These are phyloP conservation scores for Tapirus terrestris DNA, from an alignment of 2,113 vertebrate genomes.

Conservation along the genomic window DNA sequence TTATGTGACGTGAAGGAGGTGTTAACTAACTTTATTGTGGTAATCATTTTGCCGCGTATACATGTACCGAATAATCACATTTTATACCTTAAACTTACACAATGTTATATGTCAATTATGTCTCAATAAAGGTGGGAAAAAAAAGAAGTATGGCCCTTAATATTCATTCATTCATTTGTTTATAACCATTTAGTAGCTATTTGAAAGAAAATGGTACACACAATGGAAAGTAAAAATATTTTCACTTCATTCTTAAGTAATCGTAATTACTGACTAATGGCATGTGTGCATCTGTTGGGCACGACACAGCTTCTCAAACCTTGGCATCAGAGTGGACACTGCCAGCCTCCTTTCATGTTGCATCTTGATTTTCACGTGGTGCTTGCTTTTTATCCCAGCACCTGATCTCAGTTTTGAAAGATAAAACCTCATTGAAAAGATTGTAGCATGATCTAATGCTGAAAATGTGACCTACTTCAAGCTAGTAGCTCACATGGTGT, in stretches of 20 bases:
- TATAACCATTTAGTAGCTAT: neutral
- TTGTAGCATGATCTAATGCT: neutral
- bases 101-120: too few species aligned
- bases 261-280: neutral
- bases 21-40: too few species aligned
- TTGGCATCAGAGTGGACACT: neutral
- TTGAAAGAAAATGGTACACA: neutral
- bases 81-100: neutral
- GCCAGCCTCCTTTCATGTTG: too few species aligned
- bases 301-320: neutral
- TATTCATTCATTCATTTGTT: neutral
- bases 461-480: neutral
- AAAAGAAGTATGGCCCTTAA: neutral
- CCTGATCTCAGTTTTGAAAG: neutral
- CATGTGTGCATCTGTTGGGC: accelerated
- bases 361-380: neutral
- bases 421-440: neutral
- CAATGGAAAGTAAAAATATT: neutral
- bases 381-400: neutral
- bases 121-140: neutral
- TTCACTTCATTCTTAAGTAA: neutral
- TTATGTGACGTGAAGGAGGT: neutral
- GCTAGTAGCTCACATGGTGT: accelerated
- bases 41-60: neutral
- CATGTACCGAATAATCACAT: neutral